Evolutionary conservation across 2,797 vertebrate genomes (phyloP).

Genomic region (Acropternis orthonyx): DNA sequence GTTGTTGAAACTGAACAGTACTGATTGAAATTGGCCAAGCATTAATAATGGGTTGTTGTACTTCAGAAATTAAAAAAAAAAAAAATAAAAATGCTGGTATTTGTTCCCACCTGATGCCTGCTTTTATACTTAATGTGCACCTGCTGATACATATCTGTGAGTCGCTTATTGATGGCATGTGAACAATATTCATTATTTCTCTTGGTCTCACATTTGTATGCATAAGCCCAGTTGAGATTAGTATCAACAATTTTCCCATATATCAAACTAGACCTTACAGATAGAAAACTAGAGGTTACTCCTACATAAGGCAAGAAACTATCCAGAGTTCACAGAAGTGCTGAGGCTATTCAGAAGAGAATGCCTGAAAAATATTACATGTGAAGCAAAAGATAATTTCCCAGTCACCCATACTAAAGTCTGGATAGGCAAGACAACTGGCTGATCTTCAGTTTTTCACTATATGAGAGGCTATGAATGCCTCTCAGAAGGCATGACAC

Average conservation of each 20-base stretch:
- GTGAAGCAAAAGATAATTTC: neutral
- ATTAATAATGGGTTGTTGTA: neutral
- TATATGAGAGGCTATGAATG: neutral
- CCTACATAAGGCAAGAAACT: neutral
- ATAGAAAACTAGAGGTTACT: neutral
- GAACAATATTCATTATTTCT: neutral
- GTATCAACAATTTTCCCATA: neutral
- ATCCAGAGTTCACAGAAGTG: neutral
- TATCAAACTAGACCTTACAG: neutral
- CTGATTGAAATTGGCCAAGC: neutral
- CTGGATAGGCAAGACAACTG: neutral
- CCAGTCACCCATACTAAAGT: neutral
- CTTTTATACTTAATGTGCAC: neutral
- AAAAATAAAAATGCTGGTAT: neutral
- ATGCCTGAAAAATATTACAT: neutral
- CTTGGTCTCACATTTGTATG: neutral
- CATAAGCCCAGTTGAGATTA: neutral
- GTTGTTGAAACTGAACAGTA: neutral
- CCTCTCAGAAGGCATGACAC: neutral
- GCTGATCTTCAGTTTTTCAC: neutral
- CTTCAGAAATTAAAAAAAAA: neutral
- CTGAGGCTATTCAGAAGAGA: neutral
- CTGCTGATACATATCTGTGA: neutral
- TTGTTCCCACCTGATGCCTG: neutral
- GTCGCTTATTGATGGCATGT: neutral